Base-by-base conservation (phyloP, 2,888 invertebrate species). In the Taenaris catops region DNA sequence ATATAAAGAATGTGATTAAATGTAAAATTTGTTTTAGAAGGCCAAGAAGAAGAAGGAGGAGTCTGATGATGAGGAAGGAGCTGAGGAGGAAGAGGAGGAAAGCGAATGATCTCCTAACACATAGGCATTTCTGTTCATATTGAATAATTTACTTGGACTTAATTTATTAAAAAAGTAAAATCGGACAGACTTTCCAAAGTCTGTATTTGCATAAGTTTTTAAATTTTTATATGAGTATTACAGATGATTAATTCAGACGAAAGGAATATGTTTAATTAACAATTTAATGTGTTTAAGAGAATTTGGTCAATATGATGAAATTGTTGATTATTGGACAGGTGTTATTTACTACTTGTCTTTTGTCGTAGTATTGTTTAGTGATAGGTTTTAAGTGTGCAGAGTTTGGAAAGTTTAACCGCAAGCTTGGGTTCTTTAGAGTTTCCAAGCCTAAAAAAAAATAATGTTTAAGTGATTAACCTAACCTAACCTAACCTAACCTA, bases 11-110 rank as follows among this genome's bases (percentile, higher is more conserved):
- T 2, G 4, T 28, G 16, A 24, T 34, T 18, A 14, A 33, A 11
- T 11, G 8, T 25, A 3, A 14, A 34, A 38, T 42, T 41, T 9
- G 41, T 55, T 54, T 8, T 46, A 78, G 84, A 87, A 75, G 63
- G 80, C 75, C 55, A 86, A 78, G 78, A 88, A 74, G 88, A 91
- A 84, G 89, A 91, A 87, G 90, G 90, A 88, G 61, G 90, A 90
- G 58, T 87, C 88, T 1, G 91, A 91, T 18, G 90, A 91, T 33
- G 90, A 90, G 42, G 91, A 89, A 17, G 91, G 89, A 38, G 91
- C 89, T 35, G 91, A 91, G 34, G 88, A 88, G 43, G 89, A 89
- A 47, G 91, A 89, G 42, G 91, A 91, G 55, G 89, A 89, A 65
- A 90, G 91, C 87, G 90, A 91, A 81, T 90, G 90, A 89, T 84